phyloP scores from a whole-genome alignment of 2,113 vertebrate genomes.

The Falcunculus frontatus region DNA sequence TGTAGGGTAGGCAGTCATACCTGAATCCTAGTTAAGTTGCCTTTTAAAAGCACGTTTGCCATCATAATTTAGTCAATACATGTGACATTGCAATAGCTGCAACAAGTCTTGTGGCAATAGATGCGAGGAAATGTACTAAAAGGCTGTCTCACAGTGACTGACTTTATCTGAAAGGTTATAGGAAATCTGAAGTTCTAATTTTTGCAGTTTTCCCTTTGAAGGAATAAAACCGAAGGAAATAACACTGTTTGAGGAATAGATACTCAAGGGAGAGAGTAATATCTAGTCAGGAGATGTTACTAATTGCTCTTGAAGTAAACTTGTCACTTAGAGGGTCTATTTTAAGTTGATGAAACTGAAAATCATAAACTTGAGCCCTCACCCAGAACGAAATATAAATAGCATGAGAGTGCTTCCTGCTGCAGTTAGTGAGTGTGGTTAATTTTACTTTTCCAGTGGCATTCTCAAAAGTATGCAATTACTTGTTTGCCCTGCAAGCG shows the following conservation, averaged over 20 bases:
- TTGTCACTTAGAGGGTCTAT: neutral
- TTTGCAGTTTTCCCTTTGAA: neutral
- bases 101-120: neutral
- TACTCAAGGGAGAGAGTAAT: neutral
- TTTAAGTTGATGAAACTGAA: constrained; percentile 20
- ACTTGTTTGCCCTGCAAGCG: neutral
- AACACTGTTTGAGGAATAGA: neutral
- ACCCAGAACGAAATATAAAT: neutral
- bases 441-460: neutral
- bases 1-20: neutral
- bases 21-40: neutral
- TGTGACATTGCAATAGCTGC: neutral
- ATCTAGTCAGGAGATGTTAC: neutral
- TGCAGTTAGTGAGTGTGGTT: neutral
- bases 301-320: neutral
- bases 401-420: neutral
- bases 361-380: neutral
- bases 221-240: neutral
- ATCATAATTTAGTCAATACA: neutral
- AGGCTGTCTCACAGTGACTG: neutral
- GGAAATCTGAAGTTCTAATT: neutral
- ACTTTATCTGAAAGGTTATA: neutral
- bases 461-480: neutral
- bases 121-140: neutral
- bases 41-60: neutral